Conservation (phyloP, 2,888 invertebrate genomes). For the Stenodera caucasica region DNA sequence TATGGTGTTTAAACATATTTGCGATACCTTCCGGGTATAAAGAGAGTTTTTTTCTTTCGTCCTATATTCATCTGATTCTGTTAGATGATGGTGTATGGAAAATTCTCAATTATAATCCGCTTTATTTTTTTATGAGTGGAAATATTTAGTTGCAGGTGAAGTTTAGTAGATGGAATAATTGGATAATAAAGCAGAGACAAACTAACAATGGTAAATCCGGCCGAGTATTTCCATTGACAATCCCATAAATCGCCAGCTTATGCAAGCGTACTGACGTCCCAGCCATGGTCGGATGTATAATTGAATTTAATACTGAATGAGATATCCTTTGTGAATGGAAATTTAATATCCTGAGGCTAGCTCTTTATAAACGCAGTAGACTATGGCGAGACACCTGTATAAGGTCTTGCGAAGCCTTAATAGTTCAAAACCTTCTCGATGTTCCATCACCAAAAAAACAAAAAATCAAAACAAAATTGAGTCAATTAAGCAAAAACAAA, state of each 20-base stretch:
- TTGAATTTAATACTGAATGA: constrained; percentile 45
- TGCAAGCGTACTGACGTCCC: constrained; percentile 20
- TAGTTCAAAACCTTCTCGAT: not conserved
- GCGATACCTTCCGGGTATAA: constrained; percentile 16
- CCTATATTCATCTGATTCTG: too few relatives aligned
- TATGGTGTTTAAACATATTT: constrained; percentile 24
- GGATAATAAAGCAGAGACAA: constrained; percentile 29
- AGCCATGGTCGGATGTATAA: constrained; percentile 32
- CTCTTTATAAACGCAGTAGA: constrained; percentile 30
- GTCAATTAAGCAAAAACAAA: not conserved
- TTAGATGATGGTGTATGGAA: not conserved
- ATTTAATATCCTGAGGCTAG: constrained; percentile 38
- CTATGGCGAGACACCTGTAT: constrained; percentile 30
- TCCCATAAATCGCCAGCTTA: constrained; percentile 25
- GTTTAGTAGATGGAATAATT: constrained; percentile 23
- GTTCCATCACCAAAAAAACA: not conserved
- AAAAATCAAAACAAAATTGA: not conserved
- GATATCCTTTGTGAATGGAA: constrained; percentile 39
- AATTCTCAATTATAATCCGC: constrained; percentile 1
- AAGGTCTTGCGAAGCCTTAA: constrained; percentile 26
- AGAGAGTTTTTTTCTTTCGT: constrained; percentile 12
- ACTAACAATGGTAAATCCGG: constrained; percentile 23
- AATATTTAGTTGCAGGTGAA: constrained; percentile 7
- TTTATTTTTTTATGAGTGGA: not conserved
- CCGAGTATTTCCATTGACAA: constrained; percentile 16